Evolutionary conservation across 2,888 invertebrate species (phyloP), one percentile per base, ranked within the genome.

Genomic region (Chloromyia formosa): DNA sequence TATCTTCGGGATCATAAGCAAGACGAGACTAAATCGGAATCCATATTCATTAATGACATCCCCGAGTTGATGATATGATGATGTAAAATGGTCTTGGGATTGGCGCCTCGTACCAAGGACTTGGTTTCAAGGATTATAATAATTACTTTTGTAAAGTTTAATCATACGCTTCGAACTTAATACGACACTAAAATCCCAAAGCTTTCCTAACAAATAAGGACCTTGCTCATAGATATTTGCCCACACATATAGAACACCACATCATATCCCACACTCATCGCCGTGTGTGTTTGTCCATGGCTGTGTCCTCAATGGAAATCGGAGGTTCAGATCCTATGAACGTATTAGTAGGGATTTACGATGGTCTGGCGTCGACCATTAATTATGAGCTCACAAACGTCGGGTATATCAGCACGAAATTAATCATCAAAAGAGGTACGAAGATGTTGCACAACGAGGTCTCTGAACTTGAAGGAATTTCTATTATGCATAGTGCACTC

Each of bases 71-170:
- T 71, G 58, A 56, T 71, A 71, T 56, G 16, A 35, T 53, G 58
- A 56, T 71, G 56, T 18, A 40, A 71, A 40, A 58, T 56, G 42
- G 40, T 5, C 2, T 35, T 35, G 27, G 27, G 27, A 35, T 35
- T 35, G 27, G 18, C 27, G 56, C 14, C 12, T 71, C 58, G 27
- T 35, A 20, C 27, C 27, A 10, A 9, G 40, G 14, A 20, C 16
- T 40, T 22, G 27, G 66, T 69, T 56, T 27, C 49, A 73, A 18
- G 73, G 75, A 75, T 75, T 75, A 75, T 61, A 73, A 66, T 75
- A 75, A 75, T 75, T 75, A 72, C 75, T 75, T 75, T 73, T 72
- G 54, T 60, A 75, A 75, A 75, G 64, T 75, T 75, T 75, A 75
- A 75, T 75, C 73, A 54, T 62, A 35, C 64, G 73, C 61, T 73